Percentiles rank a stretch among this genome's conserved stretches.
These are phyloP conservation scores for Ligdia adustata DNA, from an alignment of 2,888 invertebrate genomes.

Conservation along the genomic window DNA sequence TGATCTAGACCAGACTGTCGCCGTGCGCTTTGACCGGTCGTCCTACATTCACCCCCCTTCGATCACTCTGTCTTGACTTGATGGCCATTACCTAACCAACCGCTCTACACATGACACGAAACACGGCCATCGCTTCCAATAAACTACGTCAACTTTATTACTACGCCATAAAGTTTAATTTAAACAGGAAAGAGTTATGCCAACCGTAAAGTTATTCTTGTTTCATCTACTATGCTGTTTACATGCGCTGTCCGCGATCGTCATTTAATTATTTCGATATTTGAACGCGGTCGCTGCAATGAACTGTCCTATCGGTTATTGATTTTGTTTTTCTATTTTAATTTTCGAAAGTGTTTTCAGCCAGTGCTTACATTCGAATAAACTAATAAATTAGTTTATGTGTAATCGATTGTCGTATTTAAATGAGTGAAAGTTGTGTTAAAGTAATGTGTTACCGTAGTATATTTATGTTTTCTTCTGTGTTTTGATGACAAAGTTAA, in stretches of 20 bases:
- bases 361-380: slow-evolving; percentile 35
- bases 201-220: slow-evolving; percentile 52
- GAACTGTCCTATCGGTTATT: slow-evolving; percentile 57
- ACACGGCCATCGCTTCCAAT: slow-evolving; percentile 41
- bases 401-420: slow-evolving; percentile 9
- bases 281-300: slow-evolving; percentile 66
- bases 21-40: slow-evolving; percentile 44
- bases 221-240: slow-evolving; percentile 69
- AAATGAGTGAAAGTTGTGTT: slow-evolving; percentile 33
- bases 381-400: slow-evolving; percentile 9
- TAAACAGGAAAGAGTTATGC: slow-evolving; percentile 36
- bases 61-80: slow-evolving; percentile 68
- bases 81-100: slow-evolving; percentile 78
- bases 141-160: slow-evolving; percentile 41
- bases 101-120: slow-evolving; percentile 67
- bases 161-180: slow-evolving; percentile 51
- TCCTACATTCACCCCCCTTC: slow-evolving; percentile 80
- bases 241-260: slow-evolving; percentile 69
- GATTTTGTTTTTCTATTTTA: slow-evolving; percentile 37
- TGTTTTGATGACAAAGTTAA: slow-evolving; percentile 28
- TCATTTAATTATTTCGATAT: slow-evolving; percentile 78
- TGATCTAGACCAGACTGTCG: slow-evolving; percentile 7
- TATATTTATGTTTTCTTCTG: slow-evolving; percentile 27
- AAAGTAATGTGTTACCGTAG: slow-evolving; percentile 26
- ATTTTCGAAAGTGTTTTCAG: slow-evolving; percentile 38